Evolutionary conservation across 2,113 vertebrate species (phyloP), one percentile per base, ranked within the genome.

Genomic region (Pedionomus torquatus): DNA sequence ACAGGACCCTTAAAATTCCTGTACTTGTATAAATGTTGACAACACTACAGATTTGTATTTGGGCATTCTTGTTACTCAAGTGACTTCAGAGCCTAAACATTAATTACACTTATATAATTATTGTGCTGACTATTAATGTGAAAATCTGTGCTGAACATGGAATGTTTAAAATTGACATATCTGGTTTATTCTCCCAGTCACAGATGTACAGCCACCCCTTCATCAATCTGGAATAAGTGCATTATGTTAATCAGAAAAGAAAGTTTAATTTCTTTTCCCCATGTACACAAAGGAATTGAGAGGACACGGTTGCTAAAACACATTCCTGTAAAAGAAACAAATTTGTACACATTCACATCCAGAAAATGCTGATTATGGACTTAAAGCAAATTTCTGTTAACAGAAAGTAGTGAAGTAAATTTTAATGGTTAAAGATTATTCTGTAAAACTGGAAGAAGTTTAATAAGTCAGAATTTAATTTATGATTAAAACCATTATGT

Each of bases 91-190:
- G 77, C 87, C 86, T 58, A 84, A 95, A 95, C 91, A 76, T 91
- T 97, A 97, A 97, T 97, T 97, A 97, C 63, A 83, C 80, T 95
- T 74, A 93, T 76, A 92, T 95, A 96, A 97, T 95, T 93, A 96
- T 95, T 91, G 49, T 87, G 86, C 89, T 93, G 90, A 97, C 92
- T 95, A 95, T 97, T 95, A 95, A 95, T 95, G 78, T 91, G 75
- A 97, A 93, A 91, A 88, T 92, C 92, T 89, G 77, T 72, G 54
- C 49, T 76, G 85, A 94, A 84, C 37, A 58, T n/a, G 57, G 25
- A 87, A 93, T 92, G 87, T 94, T 98, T 96, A 72, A 91, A 93
- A 95, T 76, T 94, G 94, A 94, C 89, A 91, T 92, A 85, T 96
- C 94, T 96, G 69, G 75, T 96, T 96, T 97, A 96, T 96, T 96